Evolutionary conservation across 2,113 vertebrate species (phyloP), one percentile per base, ranked within the genome.

Genomic region (Ctenomys sociabilis): DNA sequence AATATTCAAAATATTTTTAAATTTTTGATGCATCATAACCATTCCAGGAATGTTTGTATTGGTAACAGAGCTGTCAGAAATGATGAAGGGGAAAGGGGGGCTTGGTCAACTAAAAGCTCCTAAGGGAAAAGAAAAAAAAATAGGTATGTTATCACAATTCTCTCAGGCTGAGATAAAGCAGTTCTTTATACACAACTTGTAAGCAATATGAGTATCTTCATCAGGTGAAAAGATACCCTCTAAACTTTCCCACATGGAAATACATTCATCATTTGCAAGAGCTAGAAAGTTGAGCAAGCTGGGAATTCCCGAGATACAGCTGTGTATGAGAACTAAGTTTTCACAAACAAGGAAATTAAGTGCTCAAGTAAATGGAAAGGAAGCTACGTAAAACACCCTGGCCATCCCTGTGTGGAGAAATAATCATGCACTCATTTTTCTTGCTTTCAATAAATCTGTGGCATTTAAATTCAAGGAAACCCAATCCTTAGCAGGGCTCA

Each of bases 141-240:
- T 7, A 9, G 52, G 5, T 24, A n/a, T 30, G 17, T 57, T 78
- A 88, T 72, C 86, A 73, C 49, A 91, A 45, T 75, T 94, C 91
- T 95, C 93, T 94, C 91, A 96, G 93, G 86, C 52, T 35, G 37
- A 89, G 40, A 64, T 61, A 94, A 32, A 94, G 75, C 73, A 80
- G 32, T 66, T 92, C 86, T 90, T 95, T 64, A 88, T 21, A 22
- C 63, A 68, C 63, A 92, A 88, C 78, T 68, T 95, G 54, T 83
- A 88, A 90, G 84, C 68, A 83, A 52, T 40, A 30, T n/a, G 78
- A 95, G 9, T 68, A 49, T 87, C 80, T 89, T 90, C 73, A 61
- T 0, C 19, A 83, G 49, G 89, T 68, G 12, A 40, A 90, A 68
- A 77, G 59, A 32, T 66, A 66, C 45, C 73, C 17, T 30, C 63